Percentiles rank a stretch among this genome's conserved stretches.
Evolutionary conservation across 2,113 vertebrate genomes (phyloP).

Genomic region (Gasterosteus aculeatus): DNA sequence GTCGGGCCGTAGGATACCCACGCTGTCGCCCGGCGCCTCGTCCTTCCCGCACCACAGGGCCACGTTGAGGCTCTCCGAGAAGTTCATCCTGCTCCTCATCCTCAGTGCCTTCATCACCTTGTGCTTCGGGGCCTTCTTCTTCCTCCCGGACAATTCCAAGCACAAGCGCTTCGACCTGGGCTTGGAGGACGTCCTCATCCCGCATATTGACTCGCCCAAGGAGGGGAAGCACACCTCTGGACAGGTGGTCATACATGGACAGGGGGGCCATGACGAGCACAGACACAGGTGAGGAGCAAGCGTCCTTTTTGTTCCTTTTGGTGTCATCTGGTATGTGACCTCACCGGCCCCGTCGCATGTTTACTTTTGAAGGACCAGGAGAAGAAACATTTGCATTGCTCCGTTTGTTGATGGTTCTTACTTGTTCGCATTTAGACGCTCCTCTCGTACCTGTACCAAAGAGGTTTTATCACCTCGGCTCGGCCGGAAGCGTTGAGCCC

Average conservation of each 20-base stretch:
- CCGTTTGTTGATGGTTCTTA: neutral
- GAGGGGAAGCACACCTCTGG: slow-evolving; percentile 86
- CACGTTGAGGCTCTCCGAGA: slow-evolving; percentile 96
- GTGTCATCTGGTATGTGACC: neutral
- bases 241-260: slow-evolving; percentile 93
- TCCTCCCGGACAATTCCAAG: slow-evolving; percentile 97
- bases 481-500: slow-evolving; percentile 30
- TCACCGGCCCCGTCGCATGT: neutral
- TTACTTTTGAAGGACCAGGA: neutral
- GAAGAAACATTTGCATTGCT: neutral
- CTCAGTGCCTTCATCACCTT: slow-evolving; percentile 99
- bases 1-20: slow-evolving; percentile 93
- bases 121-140: slow-evolving; percentile 99
- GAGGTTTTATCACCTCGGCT: slow-evolving; percentile 23
- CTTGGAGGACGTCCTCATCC: slow-evolving; percentile 96
- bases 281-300: slow-evolving; percentile 88
- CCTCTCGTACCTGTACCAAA: neutral
- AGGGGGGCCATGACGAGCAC: slow-evolving; percentile 88
- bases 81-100: slow-evolving; percentile 99
- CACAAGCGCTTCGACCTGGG: slow-evolving; percentile 98
- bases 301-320: neutral
- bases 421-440: neutral
- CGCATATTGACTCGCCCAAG: slow-evolving; percentile 92
- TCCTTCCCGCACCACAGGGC: slow-evolving; percentile 95
- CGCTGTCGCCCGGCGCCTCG: slow-evolving; percentile 89